These are phyloP conservation scores for Eristalis intricaria DNA, from an alignment of 2,888 invertebrate genomes.

Conservation along the genomic window DNA sequence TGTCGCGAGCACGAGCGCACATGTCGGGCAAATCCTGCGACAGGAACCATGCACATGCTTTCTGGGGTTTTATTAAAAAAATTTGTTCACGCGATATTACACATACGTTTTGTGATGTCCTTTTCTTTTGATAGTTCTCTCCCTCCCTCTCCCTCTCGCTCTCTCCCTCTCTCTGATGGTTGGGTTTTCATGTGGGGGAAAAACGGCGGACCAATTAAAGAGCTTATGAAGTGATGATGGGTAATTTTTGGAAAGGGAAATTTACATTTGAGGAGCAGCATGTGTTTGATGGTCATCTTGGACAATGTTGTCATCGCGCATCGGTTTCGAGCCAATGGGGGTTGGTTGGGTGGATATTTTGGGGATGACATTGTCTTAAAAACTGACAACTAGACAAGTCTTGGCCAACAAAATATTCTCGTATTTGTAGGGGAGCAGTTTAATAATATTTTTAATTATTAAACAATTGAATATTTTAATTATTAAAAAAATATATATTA, in stretches of 20 bases:
- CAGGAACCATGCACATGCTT: conserved; percentile 39
- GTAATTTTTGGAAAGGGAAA: not conserved
- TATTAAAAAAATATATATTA: no score
- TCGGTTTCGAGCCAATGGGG: not conserved
- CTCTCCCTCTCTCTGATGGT: not conserved
- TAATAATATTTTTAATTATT: no score
- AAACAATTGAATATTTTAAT: no score
- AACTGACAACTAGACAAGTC: no score
- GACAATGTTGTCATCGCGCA: not conserved
- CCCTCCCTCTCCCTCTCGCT: not conserved
- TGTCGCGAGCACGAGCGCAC: conserved; percentile 36
- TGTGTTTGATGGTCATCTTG: not conserved
- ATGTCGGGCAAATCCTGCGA: conserved; percentile 66
- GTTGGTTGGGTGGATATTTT: not conserved
- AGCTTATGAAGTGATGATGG: conserved; percentile 32
- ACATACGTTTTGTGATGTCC: conserved; percentile 25
- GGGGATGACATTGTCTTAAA: not conserved
- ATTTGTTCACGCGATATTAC: conserved; percentile 61
- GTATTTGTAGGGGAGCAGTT: no score
- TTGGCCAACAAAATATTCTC: no score
- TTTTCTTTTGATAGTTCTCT: not conserved
- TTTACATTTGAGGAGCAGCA: not conserved
- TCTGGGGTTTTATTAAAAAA: conserved; percentile 66
- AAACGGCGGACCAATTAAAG: conserved; percentile 52
- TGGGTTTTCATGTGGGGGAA: conserved; percentile 17